A percentile compares a stretch with the other conserved stretches of the same genome.
These are phyloP conservation scores for Otus sunia DNA, from an alignment of 2,113 vertebrate species.

Conservation along the genomic window DNA sequence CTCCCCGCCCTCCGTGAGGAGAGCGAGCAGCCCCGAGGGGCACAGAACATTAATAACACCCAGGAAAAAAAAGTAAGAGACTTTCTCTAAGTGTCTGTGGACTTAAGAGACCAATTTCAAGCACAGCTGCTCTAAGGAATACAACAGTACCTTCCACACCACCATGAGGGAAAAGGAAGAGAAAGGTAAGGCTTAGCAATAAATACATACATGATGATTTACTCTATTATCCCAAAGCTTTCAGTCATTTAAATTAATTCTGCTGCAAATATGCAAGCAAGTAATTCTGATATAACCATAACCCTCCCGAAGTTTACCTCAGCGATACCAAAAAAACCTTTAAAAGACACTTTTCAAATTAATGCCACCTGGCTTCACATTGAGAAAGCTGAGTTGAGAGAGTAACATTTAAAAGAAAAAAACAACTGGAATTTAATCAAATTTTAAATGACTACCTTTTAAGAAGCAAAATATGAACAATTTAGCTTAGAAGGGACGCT, in stretches of 20 bases:
- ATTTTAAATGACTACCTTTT: neutral
- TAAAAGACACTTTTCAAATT: neutral
- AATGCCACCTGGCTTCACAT: neutral
- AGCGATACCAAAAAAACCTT: neutral
- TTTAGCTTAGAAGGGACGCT: neutral
- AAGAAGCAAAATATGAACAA: neutral
- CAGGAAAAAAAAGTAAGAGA: neutral
- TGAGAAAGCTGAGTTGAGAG: neutral
- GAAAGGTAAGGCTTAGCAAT: neutral
- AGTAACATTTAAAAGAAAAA: neutral
- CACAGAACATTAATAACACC: neutral
- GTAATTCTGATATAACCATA: neutral
- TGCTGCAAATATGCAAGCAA: neutral
- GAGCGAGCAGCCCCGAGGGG: rapidly evolving
- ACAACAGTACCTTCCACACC: neutral
- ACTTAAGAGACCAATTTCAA: neutral
- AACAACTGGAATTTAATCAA: neutral
- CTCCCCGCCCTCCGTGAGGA: neutral
- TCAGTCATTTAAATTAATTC: neutral
- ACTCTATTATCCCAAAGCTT: neutral
- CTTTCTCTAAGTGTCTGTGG: neutral
- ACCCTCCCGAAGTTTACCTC: neutral
- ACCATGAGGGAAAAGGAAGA: neutral
- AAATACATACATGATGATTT: neutral
- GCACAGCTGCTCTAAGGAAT: neutral